Conservation (phyloP, 2,888 invertebrate species). For the Eumacrocentrus americanus region DNA sequence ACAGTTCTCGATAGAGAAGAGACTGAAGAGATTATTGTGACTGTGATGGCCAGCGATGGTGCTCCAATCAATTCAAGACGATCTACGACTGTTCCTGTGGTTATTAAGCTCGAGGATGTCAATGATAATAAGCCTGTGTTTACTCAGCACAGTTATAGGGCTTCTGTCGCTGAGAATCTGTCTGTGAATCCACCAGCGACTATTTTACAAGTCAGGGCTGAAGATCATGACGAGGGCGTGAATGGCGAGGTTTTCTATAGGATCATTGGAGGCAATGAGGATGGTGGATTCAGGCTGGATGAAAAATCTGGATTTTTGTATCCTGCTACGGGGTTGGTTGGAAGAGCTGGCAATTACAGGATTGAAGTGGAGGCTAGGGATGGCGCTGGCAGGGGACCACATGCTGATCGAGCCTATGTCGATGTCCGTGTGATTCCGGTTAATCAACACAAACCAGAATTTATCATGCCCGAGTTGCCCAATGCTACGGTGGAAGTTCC, state of each 20-base stretch:
- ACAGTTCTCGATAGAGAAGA: conserved; percentile 80
- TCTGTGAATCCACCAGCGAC: conserved; percentile 81
- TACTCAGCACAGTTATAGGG: conserved; percentile 76
- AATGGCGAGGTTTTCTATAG: conserved; percentile 79
- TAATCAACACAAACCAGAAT: conserved; percentile 82
- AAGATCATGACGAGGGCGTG: conserved; percentile 79
- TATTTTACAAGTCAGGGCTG: conserved; percentile 73
- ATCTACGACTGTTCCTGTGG: conserved; percentile 77
- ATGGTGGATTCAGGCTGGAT: conserved; percentile 77
- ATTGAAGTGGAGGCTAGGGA: conserved; percentile 80
- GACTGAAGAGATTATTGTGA: conserved; percentile 72
- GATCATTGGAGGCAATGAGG: conserved; percentile 73
- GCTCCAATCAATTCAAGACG: conserved; percentile 74
- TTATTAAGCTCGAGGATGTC: conserved; percentile 80
- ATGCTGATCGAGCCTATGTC: conserved; percentile 73
- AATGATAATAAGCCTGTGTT: conserved; percentile 90
- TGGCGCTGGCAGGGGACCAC: conserved; percentile 70
- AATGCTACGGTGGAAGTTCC: conserved; percentile 82
- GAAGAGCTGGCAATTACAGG: conserved; percentile 67
- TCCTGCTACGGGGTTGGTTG: conserved; percentile 74
- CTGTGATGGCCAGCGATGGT: conserved; percentile 81
- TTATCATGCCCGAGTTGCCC: conserved; percentile 76
- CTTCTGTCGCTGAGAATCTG: conserved; percentile 83
- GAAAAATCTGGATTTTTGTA: conserved; percentile 80
- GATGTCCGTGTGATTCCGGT: conserved; percentile 79